Conservation (phyloP, 2,797 vertebrate species). For the Cyprinodon diabolis region DNA sequence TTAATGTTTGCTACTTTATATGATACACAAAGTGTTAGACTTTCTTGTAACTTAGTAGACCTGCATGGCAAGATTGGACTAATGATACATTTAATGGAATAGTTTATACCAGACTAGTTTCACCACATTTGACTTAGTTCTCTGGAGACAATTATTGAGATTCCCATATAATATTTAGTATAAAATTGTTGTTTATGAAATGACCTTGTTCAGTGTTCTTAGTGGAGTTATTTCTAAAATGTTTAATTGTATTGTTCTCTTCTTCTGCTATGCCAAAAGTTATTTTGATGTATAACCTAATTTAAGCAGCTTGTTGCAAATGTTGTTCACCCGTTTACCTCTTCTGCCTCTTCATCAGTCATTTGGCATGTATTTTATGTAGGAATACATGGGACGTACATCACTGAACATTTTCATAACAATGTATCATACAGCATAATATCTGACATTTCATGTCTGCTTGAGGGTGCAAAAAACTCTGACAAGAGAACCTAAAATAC, state of each 20-base stretch:
- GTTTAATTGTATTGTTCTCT: background rate
- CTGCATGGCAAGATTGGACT: background rate
- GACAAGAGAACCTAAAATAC: slow-evolving; percentile 12
- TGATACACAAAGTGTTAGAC: background rate
- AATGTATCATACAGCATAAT: slow-evolving; percentile 23
- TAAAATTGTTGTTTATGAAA: no score
- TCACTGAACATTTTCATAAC: slow-evolving; percentile 20
- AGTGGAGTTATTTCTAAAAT: no score
- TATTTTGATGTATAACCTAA: background rate
- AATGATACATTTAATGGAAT: background rate
- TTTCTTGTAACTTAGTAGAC: background rate
- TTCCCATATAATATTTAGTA: background rate
- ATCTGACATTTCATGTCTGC: slow-evolving; percentile 36
- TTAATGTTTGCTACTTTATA: no score
- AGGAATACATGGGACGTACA: slow-evolving; percentile 34
- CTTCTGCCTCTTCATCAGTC: slow-evolving; percentile 29
- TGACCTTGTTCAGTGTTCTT: no score
- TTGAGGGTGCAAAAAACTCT: slow-evolving; percentile 23
- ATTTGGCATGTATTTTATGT: slow-evolving; percentile 37
- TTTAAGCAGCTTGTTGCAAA: background rate
- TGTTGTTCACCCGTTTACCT: slow-evolving; percentile 1
- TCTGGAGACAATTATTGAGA: background rate
- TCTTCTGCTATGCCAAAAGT: background rate
- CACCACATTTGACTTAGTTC: background rate
- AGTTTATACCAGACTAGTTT: background rate